Evolutionary conservation across 1,140 invertebrate species (phyloP), one percentile per base, ranked within the genome.

Genomic region (Bombus huntii): DNA sequence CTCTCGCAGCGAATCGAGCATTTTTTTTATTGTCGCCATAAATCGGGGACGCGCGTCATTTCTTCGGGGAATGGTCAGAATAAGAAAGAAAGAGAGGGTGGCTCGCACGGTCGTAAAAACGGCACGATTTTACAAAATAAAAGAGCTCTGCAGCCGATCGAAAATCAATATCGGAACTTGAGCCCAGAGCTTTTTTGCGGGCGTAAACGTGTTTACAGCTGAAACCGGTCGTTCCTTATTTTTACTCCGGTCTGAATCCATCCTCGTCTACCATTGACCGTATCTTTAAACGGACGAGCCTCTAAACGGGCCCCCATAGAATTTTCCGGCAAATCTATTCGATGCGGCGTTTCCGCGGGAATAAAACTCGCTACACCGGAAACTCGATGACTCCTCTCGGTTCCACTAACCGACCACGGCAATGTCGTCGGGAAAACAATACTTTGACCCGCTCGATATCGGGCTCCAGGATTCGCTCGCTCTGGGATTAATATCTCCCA

Each of bases 71-170:
- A 53, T 25, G 37, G 15, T n/a, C 37, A 18, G 25, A n/a, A 34
- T 4, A 25, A 22, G 37, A 44, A n/a, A 44, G n/a, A 62, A 72
- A 62, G 25, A 59, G 28, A 47, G 42, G 62, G n/a, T 13, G 31
- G 31, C 37, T 39, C 53, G 65, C 13, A 34, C 31, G 15, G 34
- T 76, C 87, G 34, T 89, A 88, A 89, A 89, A 86, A 73, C 42
- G 81, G 37, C 31, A 72, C 59, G 73, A 89, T 87, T 89, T 89
- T 89, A n/a, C 72, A 83, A 89, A 87, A 89, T 81, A 89, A 87
- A 89, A 81, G 85, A 87, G 39, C 66, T 75, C 73, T 57, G 68
- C 44, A 57, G 4, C 53, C 84, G 84, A 89, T 89, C 86, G 84
- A 87, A 89, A 89, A 89, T 89, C 88, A 80, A 89, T 89, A 68